Conservation (phyloP, 2,113 vertebrate genomes). For the Strix aluco region DNA sequence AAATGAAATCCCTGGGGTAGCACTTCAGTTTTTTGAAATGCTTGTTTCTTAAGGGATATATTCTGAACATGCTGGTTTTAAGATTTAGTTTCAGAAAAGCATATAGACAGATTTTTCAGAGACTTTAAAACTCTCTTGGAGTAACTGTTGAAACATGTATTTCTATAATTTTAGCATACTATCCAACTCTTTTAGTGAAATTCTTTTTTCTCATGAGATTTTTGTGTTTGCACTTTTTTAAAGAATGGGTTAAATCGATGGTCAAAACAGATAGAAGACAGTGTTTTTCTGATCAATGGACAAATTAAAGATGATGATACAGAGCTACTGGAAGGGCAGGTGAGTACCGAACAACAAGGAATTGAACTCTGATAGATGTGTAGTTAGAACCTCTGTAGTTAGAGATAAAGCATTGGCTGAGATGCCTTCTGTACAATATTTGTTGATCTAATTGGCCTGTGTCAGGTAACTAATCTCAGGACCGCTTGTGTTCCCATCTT, state of each 20-base stretch:
- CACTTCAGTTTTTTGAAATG: background rate
- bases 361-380: background rate
- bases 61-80: background rate
- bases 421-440: background rate
- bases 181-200: background rate
- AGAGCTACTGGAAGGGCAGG: slow-evolving; percentile 86
- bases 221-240: slow-evolving; percentile 24
- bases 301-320: slow-evolving; percentile 79
- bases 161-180: background rate
- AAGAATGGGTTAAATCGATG: slow-evolving; percentile 86
- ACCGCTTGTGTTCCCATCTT: background rate
- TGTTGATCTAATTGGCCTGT: background rate
- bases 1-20: background rate
- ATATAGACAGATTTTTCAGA: background rate
- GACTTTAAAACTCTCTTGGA: background rate
- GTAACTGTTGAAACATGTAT: background rate
- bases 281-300: slow-evolving; percentile 87
- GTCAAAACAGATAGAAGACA: slow-evolving; percentile 84
- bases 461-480: background rate
- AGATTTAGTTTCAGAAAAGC: background rate
- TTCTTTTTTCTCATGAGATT: background rate
- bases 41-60: background rate
- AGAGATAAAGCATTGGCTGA: background rate
- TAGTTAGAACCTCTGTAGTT: background rate
- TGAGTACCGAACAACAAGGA: slow-evolving; percentile 46